Evolutionary conservation across 2,888 invertebrate genomes (phyloP), one percentile per base, ranked within the genome.

Genomic region (Diarsia brunnea): DNA sequence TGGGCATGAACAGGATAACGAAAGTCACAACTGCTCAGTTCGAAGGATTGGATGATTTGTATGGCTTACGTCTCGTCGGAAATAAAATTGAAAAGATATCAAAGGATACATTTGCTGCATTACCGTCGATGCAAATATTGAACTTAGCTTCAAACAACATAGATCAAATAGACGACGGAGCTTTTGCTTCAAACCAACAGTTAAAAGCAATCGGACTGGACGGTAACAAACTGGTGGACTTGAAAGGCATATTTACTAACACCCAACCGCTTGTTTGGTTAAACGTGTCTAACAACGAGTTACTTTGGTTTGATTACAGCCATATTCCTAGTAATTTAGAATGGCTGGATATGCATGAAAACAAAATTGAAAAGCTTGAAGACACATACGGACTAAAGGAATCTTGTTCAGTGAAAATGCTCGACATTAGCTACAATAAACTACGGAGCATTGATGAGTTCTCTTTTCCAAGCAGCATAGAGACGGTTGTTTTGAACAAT

Each of bases 101-200:
- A 73, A 97, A 97, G 91, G 98, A 98, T 89, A 98, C 98, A 84
- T 98, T 98, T 93, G 97, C 97, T 58, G 97, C 97, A 31, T 93
- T 98, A 83, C 97, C 98, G 14, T 97, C 97, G 21, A 94, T 99
- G 80, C 98, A 98, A 94, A 98, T 98, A 90, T 95, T 99, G 88
- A 98, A 98, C 95, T 96, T 98, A 83, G 98, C 98, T 75, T 97
- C 98, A 89, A 98, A 98, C 95, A 97, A 97, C 91, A 98, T 98
- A 89, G 97, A 97, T 91, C 97, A 97, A 95, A 97, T 98, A 89
- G 98, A 98, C 91, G 98, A 98, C 89, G 98, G 97, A 90, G 98
- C 98, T 87, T 98, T 98, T 94, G 97, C 97, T 78, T 97, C 97
- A 86, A 98, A 98, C 94, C 97, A 97, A 82, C 97, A 98, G 89